Evolutionary conservation across 2,797 vertebrate species (phyloP).

Genomic region (Crocidura indochinensis): DNA sequence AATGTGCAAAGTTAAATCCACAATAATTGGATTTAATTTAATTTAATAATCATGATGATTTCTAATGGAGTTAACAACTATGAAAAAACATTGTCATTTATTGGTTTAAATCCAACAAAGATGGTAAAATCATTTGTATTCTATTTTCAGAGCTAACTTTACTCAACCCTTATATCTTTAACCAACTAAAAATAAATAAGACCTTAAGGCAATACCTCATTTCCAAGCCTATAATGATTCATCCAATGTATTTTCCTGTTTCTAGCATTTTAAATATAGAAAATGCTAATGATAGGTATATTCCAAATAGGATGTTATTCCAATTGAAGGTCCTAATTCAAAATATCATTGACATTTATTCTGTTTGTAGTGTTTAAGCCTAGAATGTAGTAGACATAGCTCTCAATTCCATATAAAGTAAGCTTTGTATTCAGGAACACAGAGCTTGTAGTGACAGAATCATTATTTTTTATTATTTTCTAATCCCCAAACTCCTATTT

Average conservation of each 20-base stretch:
- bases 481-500: no score
- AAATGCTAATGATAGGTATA: not conserved
- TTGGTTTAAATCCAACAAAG: constrained; percentile 1
- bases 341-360: constrained; percentile 25
- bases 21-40: no score
- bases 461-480: no score
- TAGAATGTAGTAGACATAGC: not conserved
- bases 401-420: not conserved
- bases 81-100: not conserved
- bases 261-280: constrained; percentile 13
- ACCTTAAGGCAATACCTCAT: not conserved
- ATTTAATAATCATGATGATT: no score
- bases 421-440: not conserved
- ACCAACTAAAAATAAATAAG: constrained; percentile 3
- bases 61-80: not conserved
- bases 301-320: not conserved
- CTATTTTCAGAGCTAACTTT: constrained; percentile 24
- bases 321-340: constrained; percentile 16
- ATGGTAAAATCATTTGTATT: not conserved
- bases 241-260: constrained; percentile 3
- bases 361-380: not conserved
- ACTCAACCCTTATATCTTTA: not conserved
- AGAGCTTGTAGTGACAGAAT: not conserved
- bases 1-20: not conserved
- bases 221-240: not conserved